Percentiles rank a stretch among this genome's conserved stretches.
Evolutionary conservation across 1,140 invertebrate species (phyloP).

Genomic region (Magallana gigas): DNA sequence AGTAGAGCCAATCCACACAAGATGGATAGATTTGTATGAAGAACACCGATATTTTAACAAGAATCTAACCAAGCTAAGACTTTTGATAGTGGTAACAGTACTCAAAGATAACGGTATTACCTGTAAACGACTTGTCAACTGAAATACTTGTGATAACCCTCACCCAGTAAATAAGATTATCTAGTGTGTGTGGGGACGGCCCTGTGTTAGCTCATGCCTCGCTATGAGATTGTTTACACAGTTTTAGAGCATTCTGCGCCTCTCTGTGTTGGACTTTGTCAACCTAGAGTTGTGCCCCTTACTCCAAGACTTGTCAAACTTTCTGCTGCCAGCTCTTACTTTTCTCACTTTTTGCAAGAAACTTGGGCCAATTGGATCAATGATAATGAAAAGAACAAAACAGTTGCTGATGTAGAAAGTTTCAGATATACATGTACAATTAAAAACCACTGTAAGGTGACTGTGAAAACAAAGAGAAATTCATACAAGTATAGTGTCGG

Average conservation of each 20-base stretch:
- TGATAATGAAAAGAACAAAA: no score
- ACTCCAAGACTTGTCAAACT: neutral
- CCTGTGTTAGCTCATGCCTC: constrained; percentile 1
- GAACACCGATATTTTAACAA: constrained; percentile 8
- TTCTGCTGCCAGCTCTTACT: no score
- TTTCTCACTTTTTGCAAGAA: no score
- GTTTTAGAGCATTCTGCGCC: neutral
- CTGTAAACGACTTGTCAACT: constrained; percentile 30
- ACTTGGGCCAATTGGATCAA: no score
- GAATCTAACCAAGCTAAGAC: constrained; percentile 1
- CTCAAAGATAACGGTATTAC: constrained; percentile 1
- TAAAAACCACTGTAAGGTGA: no score
- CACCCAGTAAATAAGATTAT: constrained; percentile 32
- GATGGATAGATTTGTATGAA: neutral
- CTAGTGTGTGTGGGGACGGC: constrained; percentile 1
- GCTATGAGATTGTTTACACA: constrained; percentile 22
- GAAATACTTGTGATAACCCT: constrained; percentile 24
- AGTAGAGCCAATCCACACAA: neutral
- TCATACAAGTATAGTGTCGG: no score
- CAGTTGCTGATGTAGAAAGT: no score
- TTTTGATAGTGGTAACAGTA: constrained; percentile 20
- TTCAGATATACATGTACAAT: no score
- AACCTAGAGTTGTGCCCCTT: constrained; percentile 5
- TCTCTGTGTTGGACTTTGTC: neutral
- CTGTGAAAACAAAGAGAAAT: no score